Percentiles rank a stretch among this genome's conserved stretches.
phyloP scores from a whole-genome alignment of 2,113 vertebrate genomes.

The Pterocles gutturalis region DNA sequence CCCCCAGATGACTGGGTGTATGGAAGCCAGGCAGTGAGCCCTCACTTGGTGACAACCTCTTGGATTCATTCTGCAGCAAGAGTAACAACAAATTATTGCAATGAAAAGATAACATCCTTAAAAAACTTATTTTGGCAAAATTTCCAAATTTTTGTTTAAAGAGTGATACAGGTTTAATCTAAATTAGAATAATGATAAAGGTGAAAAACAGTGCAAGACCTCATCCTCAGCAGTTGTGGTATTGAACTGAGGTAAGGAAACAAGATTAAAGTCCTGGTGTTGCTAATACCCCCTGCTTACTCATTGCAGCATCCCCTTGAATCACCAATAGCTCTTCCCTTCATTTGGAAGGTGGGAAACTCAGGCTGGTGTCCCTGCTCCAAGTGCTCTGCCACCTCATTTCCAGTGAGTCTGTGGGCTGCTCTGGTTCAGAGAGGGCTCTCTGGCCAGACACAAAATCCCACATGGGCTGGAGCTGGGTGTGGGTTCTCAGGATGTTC shows the following conservation, averaged over 20 bases:
- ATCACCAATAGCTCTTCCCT: background rate
- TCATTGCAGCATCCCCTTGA: background rate
- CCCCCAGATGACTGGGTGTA: accelerated
- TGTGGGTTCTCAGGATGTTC: background rate
- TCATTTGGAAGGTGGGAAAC: background rate
- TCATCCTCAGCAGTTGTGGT: background rate
- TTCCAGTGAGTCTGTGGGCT: background rate
- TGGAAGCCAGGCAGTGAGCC: background rate
- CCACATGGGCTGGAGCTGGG: accelerated
- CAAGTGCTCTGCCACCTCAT: background rate
- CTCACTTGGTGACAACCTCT: background rate
- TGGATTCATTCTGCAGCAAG: background rate
- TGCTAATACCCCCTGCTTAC: background rate
- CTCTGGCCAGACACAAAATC: background rate
- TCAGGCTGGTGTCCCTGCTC: background rate
- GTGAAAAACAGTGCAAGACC: background rate
- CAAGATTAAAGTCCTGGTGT: background rate
- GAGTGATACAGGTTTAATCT: background rate
- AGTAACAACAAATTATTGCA: background rate
- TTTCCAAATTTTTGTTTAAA: background rate
- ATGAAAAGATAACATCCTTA: background rate
- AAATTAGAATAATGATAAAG: background rate
- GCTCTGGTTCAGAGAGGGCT: background rate
- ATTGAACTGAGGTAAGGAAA: background rate
- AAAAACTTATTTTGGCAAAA: background rate